A percentile compares a stretch with the other conserved stretches of the same genome.
Conservation (phyloP, 2,113 vertebrate species). For the Tragulus kanchil region DNA sequence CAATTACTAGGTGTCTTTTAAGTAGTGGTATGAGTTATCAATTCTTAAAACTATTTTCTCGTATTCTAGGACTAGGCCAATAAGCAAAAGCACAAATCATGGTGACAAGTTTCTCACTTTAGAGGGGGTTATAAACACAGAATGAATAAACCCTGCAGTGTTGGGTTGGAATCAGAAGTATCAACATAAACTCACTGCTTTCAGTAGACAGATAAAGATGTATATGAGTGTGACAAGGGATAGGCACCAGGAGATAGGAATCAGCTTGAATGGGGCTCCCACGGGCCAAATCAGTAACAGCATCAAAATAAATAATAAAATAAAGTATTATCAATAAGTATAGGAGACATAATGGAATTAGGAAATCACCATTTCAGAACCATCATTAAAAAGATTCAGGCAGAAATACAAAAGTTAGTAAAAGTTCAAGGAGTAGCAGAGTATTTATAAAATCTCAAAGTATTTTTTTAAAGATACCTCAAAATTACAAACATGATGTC, state of each 20-base stretch:
- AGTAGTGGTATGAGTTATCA: background rate
- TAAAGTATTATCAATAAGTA: background rate
- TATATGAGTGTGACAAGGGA: background rate
- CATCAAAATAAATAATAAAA: conserved; percentile 20
- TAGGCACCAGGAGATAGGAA: background rate
- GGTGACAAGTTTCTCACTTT: background rate
- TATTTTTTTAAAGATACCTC: conserved; percentile 8
- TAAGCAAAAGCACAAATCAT: conserved; percentile 40
- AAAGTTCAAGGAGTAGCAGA: conserved; percentile 28
- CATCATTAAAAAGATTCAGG: conserved; percentile 34
- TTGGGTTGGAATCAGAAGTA: background rate
- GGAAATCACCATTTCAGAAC: conserved; percentile 24
- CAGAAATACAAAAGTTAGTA: conserved; percentile 20
- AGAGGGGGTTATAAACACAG: background rate
- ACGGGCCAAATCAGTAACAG: background rate
- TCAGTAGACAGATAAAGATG: background rate
- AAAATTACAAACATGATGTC: conserved; percentile 9
- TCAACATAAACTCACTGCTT: background rate
- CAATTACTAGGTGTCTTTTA: background rate
- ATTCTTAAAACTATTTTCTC: conserved; percentile 4
- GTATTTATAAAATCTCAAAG: conserved; percentile 38
- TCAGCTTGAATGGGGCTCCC: background rate
- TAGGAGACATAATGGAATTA: background rate
- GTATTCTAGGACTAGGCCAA: background rate
- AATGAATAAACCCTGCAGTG: background rate